A percentile compares a stretch with the other conserved stretches of the same genome.
These are phyloP conservation scores for Cygnus atratus DNA, from an alignment of 2,113 vertebrate species.

Conservation along the genomic window DNA sequence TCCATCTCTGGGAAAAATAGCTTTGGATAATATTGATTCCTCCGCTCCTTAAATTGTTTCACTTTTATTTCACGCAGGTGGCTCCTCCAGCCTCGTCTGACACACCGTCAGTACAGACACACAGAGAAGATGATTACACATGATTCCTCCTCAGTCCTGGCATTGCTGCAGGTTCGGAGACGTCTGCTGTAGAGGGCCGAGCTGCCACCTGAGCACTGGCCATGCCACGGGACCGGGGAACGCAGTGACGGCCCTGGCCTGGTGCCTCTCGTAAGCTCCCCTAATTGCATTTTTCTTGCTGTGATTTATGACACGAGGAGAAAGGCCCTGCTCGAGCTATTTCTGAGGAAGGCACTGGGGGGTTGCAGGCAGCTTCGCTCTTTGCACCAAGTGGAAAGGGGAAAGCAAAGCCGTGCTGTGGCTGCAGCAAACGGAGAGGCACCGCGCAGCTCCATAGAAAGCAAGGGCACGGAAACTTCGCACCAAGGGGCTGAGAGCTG, in stretches of 20 bases:
- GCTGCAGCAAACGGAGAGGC: accelerated
- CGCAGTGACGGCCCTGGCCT: background rate
- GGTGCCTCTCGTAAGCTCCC: background rate
- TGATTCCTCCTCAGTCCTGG: background rate
- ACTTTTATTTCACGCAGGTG: conserved; percentile 1
- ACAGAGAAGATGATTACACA: background rate
- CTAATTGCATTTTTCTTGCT: background rate
- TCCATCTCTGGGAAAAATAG: background rate
- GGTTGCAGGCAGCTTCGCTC: background rate
- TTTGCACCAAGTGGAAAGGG: background rate
- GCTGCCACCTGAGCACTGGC: background rate
- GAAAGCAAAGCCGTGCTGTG: background rate
- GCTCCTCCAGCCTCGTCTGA: background rate
- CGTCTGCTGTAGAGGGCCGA: background rate
- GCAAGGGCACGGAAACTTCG: background rate
- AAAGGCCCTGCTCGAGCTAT: background rate
- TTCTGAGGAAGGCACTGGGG: background rate
- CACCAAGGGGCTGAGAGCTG: background rate
- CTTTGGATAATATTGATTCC: background rate
- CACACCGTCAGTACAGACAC: background rate
- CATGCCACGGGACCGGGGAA: background rate
- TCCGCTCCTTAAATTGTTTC: background rate
- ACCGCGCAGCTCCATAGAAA: background rate
- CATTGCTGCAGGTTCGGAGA: background rate
- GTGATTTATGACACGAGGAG: background rate